Base-by-base conservation (phyloP, 2,797 vertebrate genomes). In the Trachurus trachurus region DNA sequence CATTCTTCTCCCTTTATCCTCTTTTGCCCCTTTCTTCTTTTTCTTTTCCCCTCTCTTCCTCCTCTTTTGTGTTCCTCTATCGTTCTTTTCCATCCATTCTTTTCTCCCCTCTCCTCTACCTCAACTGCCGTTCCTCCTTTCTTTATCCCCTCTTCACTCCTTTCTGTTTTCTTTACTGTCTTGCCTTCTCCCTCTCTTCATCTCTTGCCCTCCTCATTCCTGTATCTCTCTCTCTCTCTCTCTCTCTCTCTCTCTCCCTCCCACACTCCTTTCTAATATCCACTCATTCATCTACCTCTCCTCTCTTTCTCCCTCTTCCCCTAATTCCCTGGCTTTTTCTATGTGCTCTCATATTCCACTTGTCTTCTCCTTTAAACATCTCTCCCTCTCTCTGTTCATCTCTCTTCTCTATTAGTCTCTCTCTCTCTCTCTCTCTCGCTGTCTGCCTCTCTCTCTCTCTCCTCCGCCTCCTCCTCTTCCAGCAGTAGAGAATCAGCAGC, bases 401-500 rank as follows among this genome's bases (percentile, higher is more conserved):
- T 85, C 60, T 72, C 71, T 64, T 85, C 60, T 72, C 71, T 49
- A 61, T 71, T 8, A 7, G 6, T 67, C 59, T 49, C 53, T 58
- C 65, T 68, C 59, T 39, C 70, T 71, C 67, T 17, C 66, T 85
- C 31, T 53, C 57, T 31, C 49, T 63, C 59, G 70, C 71, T 49
- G 62, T 71, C 53, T 61, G 74, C 37, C 70, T 71, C 67, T 17
- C 66, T 85, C 31, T 53, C 57, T 31, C 49, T 63, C 59, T 61
- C 50, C 50, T 72, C 63, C n/a, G 50, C 66, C 57, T 74, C 70
- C 63, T 68, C 67, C 58, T 67, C 69, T 58, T 75, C 76, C 82
- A 88, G 83, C 89, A 66, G 82, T 61, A 60, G 58, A 84, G 57
- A 65, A 22, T 57, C 82, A 49, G 71, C 78, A 39, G 66, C 69